Base-by-base conservation (phyloP, 2,797 vertebrate species). In the Diglossa cyanea region DNA sequence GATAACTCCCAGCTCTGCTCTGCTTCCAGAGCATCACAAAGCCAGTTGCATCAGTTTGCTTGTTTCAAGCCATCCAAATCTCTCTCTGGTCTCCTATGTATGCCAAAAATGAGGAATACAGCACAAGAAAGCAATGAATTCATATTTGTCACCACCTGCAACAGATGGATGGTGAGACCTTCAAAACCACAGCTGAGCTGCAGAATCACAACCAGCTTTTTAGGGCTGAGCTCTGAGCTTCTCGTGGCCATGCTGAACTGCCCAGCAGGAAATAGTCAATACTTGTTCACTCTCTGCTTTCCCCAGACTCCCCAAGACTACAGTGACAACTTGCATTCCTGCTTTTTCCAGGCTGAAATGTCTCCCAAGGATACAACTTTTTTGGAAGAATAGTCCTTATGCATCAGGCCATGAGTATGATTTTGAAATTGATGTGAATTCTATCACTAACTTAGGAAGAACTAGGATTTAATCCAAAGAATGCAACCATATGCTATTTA, bases 401-500 rank as follows among this genome's bases (percentile, higher is more conserved):
- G 85, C 71, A 76, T 63, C 80, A 94, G 40, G 70, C 61, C 65
- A 47, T 2, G 10, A 82, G 33, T 33, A 33, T 14, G 21, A 73
- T 33, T 88, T 73, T 81, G 20, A 88, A 93, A 84, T 54, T 0
- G 8, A 42, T 50, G 26, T 8, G 26, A 78, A 63, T 86, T 88
- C 77, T 89, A 44, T 63, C 71, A 39, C 40, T 50, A 42, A 74
- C 17, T 79, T 30, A 45, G 55, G 35, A 61, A 40, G 30, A 82
- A 31, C 71, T 73, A 61, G 74, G 60, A 93, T 77, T 82, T 65
- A 33, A 82, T 86, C 91, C 76, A 86, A 86, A 93, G 21, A 91
- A 81, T 40, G 68, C 17, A 83, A 47, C 61, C 91, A 87, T 92
- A 91, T 67, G 84, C 30, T 91, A 54, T 87, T 94, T 89, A 89